These are phyloP conservation scores for Dryobates pubescens DNA, from an alignment of 2,797 vertebrate genomes.

Conservation along the genomic window DNA sequence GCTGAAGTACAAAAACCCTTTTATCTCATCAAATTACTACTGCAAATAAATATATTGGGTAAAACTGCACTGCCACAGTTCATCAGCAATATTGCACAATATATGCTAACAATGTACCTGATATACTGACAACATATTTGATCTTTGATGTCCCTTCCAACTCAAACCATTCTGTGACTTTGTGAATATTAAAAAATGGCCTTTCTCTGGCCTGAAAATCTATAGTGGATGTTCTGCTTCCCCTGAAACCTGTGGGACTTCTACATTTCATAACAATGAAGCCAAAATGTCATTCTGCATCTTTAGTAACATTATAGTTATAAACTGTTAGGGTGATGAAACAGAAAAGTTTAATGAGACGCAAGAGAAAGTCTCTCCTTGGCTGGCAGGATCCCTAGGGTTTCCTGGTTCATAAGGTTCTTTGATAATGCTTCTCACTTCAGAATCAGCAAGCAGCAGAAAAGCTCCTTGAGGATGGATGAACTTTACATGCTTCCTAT, in stretches of 20 bases:
- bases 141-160: not conserved
- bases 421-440: constrained; percentile 19
- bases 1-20: not conserved
- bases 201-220: constrained; percentile 2
- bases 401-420: constrained; percentile 9
- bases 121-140: not conserved
- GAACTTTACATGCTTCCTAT: constrained; percentile 22
- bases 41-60: not conserved
- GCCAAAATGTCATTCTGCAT: not conserved
- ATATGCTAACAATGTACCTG: not conserved
- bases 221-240: not conserved
- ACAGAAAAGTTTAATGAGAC: not conserved
- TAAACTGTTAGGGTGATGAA: not conserved
- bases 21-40: not conserved
- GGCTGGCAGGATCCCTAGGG: not conserved
- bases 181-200: not conserved
- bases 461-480: not conserved
- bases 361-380: not conserved
- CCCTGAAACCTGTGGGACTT: not conserved
- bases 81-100: not conserved
- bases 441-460: constrained; percentile 1
- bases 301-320: not conserved
- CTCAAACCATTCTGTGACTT: not conserved
- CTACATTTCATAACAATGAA: not conserved
- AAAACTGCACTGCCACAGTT: not conserved